These are phyloP conservation scores for Cepaea nemoralis DNA, from an alignment of 1,140 invertebrate genomes.

Conservation along the genomic window DNA sequence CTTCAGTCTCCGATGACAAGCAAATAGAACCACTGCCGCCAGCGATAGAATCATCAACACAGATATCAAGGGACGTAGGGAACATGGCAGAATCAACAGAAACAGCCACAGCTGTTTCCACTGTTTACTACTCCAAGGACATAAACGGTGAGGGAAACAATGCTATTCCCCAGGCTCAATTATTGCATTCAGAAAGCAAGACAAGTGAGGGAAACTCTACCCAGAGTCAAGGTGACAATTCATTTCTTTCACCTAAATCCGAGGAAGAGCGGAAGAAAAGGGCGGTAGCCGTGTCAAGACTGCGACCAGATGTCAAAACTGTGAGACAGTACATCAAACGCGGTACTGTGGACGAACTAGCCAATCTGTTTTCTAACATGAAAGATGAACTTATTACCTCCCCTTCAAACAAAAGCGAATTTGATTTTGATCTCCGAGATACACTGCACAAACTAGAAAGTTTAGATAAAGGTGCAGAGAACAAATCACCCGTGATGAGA, in stretches of 20 bases:
- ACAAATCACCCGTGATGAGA: background rate
- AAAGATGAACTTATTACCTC: background rate
- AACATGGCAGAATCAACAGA: too few relatives aligned
- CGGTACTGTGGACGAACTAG: slow-evolving; percentile 28
- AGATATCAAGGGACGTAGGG: background rate
- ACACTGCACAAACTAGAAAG: background rate
- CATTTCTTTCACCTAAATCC: background rate
- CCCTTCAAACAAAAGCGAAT: background rate
- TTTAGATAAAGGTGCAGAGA: background rate
- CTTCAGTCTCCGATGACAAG: background rate
- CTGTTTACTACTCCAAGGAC: too few relatives aligned
- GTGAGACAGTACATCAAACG: slow-evolving; percentile 35
- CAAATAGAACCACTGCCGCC: background rate
- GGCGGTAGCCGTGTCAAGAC: slow-evolving; percentile 11
- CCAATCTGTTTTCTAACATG: slow-evolving; percentile 26
- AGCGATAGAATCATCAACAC: background rate
- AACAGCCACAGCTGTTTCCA: background rate
- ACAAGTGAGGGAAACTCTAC: background rate
- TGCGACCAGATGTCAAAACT: slow-evolving; percentile 23
- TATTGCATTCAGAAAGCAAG: too few relatives aligned
- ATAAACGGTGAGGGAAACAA: background rate
- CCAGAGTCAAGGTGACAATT: background rate
- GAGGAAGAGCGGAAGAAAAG: background rate
- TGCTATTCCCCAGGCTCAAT: too few relatives aligned
- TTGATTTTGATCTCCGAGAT: slow-evolving; percentile 6